Evolutionary conservation across 2,888 invertebrate genomes (phyloP).

Genomic region (Phymatocera aterrima): DNA sequence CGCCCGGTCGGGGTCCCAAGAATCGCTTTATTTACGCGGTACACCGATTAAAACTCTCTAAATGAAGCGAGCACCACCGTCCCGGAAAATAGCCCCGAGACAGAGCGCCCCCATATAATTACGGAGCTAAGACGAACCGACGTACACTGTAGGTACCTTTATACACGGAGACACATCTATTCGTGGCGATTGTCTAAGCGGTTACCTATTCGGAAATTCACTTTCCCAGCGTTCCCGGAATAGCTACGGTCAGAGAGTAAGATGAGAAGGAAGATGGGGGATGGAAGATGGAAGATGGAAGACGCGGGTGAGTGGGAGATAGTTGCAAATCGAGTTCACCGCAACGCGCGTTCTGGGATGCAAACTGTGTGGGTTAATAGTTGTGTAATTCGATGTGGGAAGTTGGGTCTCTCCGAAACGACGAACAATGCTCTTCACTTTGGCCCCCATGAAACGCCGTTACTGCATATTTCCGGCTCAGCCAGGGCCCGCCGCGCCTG

Average conservation of each 20-base stretch:
- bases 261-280: background rate
- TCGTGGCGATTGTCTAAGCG: background rate
- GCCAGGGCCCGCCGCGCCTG: no score
- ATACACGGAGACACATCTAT: background rate
- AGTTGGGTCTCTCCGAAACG: conserved; percentile 11
- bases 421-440: conserved; percentile 28
- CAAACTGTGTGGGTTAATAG: conserved; percentile 45
- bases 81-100: conserved; percentile 17
- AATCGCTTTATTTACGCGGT: conserved; percentile 37
- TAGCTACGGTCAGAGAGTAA: conserved; percentile 1
- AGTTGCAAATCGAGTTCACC: conserved; percentile 37
- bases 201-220: conserved; percentile 4
- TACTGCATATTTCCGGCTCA: background rate
- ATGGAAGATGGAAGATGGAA: background rate
- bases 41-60: conserved; percentile 41
- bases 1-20: no score
- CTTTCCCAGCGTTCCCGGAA: background rate
- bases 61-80: conserved; percentile 19
- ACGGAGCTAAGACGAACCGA: background rate
- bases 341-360: conserved; percentile 20
- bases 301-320: conserved; percentile 3
- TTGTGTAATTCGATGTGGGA: conserved; percentile 45
- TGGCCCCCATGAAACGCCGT: background rate
- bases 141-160: background rate
- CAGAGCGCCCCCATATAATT: conserved; percentile 40